Base-by-base conservation (phyloP, 1,140 invertebrate genomes). In the Rhizoglyphus robini region DNA sequence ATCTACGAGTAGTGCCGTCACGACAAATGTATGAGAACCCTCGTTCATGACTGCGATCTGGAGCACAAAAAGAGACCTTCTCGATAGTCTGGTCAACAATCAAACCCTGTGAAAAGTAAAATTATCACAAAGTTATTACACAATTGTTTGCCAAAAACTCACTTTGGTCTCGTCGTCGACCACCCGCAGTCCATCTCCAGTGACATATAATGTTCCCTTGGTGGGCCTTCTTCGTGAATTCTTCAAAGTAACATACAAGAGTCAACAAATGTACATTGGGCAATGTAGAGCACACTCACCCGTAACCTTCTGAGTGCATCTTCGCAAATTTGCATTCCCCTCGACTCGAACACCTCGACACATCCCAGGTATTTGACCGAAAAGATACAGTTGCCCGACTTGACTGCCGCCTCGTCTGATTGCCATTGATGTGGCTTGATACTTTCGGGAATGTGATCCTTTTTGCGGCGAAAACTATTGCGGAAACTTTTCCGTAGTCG, bases 11-110 rank as follows among this genome's bases (percentile, higher is more conserved):
- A 13, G 85, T 88, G 61, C 84, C 88, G 75, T 89, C 88, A 71
- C 86, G 82, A 73, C 90, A 90, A 69, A 91, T 90, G 74, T 89
- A 96, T 64, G 90, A 90, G 77, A 99, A 99, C 13, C 96, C 96
- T 69, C 91, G 87, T 71, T 98, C 94, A 73, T 98, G 90, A 76
- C 97, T 96, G 65, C 95, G 82, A 78, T 99, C 96, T 0, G 96
- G 96, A 8, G 96, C 94, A 79, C 96, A 99, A 77, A 99, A 99
- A 2, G 95, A 99, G 0, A 99, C 96, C 77, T 99, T 99, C 74
- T 99, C 96, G 67, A 99, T 99, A 3, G 96, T 99, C 78, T 99
- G 96, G 79, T 99, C 96, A 18, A 99, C 93, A 68, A 99, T 93
- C 54, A 99, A 81, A 30, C 94, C 95, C 79, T 83, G 71, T 18